phyloP scores from a whole-genome alignment of 2,797 vertebrate species.

The Orestias chungarensis region DNA sequence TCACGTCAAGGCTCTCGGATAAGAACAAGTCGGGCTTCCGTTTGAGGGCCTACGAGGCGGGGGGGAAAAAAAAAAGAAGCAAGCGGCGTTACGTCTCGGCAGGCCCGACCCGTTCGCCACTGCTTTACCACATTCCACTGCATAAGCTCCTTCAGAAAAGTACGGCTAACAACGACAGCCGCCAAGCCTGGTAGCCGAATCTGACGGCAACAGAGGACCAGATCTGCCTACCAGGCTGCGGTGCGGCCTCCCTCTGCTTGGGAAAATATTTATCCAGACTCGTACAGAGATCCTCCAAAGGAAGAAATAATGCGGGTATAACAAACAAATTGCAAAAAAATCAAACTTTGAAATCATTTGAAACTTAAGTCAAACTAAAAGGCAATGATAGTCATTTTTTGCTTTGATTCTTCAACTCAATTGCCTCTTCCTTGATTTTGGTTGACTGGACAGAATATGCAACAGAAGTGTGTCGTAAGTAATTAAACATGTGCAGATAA shows the following conservation, averaged over 20 bases:
- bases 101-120: constrained; percentile 39
- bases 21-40: constrained; percentile 98
- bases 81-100: constrained; percentile 71
- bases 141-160: constrained; percentile 67
- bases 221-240: constrained; percentile 77
- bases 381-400: constrained; percentile 75
- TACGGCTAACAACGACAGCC: constrained; percentile 59
- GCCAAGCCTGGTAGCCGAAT: constrained; percentile 74
- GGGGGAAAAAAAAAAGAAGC: too few relatives aligned
- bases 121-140: constrained; percentile 66
- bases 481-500: constrained; percentile 85
- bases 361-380: constrained; percentile 84
- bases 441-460: constrained; percentile 81
- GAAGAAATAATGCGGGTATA: constrained; percentile 80
- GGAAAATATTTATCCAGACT: constrained; percentile 69
- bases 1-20: constrained; percentile 94
- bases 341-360: constrained; percentile 81
- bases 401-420: constrained; percentile 55
- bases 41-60: constrained; percentile 95
- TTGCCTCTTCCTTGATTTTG: constrained; percentile 69
- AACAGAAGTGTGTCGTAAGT: constrained; percentile 81
- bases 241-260: constrained; percentile 64
- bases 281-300: constrained; percentile 78
- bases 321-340: constrained; percentile 82
- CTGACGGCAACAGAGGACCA: constrained; percentile 65